Evolutionary conservation across 2,888 invertebrate genomes (phyloP), one percentile per base, ranked within the genome.

Genomic region (Lapara coniferarum): DNA sequence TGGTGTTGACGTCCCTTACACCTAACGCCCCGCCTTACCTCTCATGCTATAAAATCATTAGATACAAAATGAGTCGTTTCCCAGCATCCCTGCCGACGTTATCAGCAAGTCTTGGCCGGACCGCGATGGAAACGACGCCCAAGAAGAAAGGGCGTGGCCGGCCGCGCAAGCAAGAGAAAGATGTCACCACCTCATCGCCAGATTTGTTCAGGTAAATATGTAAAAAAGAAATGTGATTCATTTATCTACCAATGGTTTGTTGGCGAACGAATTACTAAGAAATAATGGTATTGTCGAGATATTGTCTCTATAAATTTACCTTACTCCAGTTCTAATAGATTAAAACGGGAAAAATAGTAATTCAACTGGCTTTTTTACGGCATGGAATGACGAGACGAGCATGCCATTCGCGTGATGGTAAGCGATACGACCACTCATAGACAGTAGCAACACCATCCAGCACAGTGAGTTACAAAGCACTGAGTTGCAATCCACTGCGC

Each of bases 71-170:
- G n/a, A 10, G 19, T 49, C 51, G 58, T 68, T 67, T 56, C 73
- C 68, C 78, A 92, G 92, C 93, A 5, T 82, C 89, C 0, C 74
- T 93, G 74, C 93, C 93, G 0, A 92, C 93, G 1, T 75, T 93
- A 63, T 91, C 93, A 14, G 92, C 92, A 19, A 91, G 92, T 71
- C 70, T 92, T 71, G 89, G 90, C 25, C 82, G 88, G 1, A 72
- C 85, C 44, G 75, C 80, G 3, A 68, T 83, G 56, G 89, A 89
- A 52, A 71, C 77, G 0, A 86, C 90, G 1, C 91, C 91, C 0
- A 89, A 92, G 81, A 94, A 94, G 81, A 94, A 94, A 55, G 93
- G 91, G 1, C 89, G 94, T 53, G 94, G 94, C 8, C 77, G 94
- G 10, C 94, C 94, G 1, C 79, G 92, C 74, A 94, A 94, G 71